Percentiles rank a stretch among this genome's conserved stretches.
Conservation (phyloP, 53 echinoderm and acorn worm species). For the Crossaster papposus region DNA sequence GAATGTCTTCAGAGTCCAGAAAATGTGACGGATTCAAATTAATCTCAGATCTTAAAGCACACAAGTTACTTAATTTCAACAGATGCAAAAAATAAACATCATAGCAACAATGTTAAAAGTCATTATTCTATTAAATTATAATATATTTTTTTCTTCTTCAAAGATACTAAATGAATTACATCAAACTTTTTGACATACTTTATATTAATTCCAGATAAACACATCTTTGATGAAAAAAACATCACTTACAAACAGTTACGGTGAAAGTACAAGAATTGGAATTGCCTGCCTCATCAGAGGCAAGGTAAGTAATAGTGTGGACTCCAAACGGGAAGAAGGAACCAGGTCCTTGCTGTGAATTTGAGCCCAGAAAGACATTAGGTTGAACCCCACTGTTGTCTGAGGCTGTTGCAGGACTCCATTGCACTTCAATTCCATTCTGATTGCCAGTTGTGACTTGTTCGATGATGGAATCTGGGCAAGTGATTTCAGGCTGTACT, state of each 20-base stretch:
- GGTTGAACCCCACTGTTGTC: constrained; percentile 11
- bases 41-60: too few relatives aligned
- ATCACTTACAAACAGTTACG: constrained; percentile 32
- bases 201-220: too few relatives aligned
- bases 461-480: constrained; percentile 31
- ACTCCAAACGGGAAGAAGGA: not conserved
- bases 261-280: not conserved
- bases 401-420: constrained; percentile 16
- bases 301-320: not conserved
- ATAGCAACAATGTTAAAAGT: too few relatives aligned
- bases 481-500: constrained; percentile 46
- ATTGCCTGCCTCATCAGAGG: constrained; percentile 23
- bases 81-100: too few relatives aligned
- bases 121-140: too few relatives aligned
- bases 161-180: too few relatives aligned
- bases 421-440: not conserved
- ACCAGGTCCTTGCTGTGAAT: constrained; percentile 9
- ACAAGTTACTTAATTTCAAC: too few relatives aligned
- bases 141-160: too few relatives aligned
- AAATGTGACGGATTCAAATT: too few relatives aligned
- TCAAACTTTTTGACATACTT: too few relatives aligned
- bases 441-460: constrained; percentile 15
- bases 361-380: constrained; percentile 20
- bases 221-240: too few relatives aligned
- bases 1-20: too few relatives aligned